Evolutionary conservation across 2,113 vertebrate species (phyloP).

Genomic region (Alaudala cheleensis): DNA sequence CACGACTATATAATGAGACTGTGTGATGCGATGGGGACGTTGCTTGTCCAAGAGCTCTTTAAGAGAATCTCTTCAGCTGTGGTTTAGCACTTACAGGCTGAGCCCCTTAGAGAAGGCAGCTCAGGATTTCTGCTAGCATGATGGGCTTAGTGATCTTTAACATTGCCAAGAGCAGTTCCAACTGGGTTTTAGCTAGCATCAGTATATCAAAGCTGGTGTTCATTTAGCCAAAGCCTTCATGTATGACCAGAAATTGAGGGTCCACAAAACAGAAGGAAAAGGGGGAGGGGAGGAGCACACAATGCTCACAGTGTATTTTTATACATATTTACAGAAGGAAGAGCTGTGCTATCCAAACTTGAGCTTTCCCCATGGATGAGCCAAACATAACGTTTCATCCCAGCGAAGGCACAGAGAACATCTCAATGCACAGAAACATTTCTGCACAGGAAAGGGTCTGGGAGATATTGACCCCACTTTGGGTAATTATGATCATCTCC

Average conservation of each 20-base stretch:
- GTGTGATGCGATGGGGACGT: background rate
- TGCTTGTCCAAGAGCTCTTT: background rate
- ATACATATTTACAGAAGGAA: constrained; percentile 67
- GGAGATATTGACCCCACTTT: constrained; percentile 68
- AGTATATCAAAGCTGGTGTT: background rate
- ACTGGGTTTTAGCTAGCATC: background rate
- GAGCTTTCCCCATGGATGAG: constrained; percentile 66
- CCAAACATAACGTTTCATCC: constrained; percentile 52
- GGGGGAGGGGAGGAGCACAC: constrained; percentile 53
- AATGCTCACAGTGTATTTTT: constrained; percentile 64
- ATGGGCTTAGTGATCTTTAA: background rate
- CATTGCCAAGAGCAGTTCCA: background rate
- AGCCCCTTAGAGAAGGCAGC: background rate
- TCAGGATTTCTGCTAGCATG: background rate
- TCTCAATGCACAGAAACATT: constrained; percentile 61
- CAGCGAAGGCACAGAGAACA: constrained; percentile 44
- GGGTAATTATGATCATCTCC: constrained; percentile 74
- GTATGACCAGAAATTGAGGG: background rate
- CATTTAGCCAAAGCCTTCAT: background rate
- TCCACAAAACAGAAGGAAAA: constrained; percentile 17
- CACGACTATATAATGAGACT: background rate
- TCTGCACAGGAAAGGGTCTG: constrained; percentile 18
- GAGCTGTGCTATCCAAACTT: constrained; percentile 42
- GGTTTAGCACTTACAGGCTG: background rate
- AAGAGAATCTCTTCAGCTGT: background rate